phyloP scores from a whole-genome alignment of 1,140 invertebrate genomes.

The Bacillus rossius region DNA sequence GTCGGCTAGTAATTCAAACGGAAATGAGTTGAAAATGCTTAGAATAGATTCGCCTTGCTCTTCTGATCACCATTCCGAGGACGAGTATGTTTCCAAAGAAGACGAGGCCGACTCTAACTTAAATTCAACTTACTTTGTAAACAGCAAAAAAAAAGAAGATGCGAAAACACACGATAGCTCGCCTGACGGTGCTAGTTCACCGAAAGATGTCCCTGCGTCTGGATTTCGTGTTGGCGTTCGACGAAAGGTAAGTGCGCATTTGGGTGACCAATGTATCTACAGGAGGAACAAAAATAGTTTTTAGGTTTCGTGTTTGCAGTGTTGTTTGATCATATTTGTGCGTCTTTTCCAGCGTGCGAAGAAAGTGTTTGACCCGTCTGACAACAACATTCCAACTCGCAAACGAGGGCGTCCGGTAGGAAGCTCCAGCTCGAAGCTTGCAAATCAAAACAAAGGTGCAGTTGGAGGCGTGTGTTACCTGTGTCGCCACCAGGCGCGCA shows the following conservation, averaged over 20 bases:
- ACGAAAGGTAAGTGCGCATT: conserved; percentile 12
- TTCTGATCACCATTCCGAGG: background rate
- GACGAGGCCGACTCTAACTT: background rate
- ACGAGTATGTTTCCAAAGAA: background rate
- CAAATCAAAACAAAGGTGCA: conserved; percentile 1
- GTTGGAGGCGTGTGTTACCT: conserved; percentile 10
- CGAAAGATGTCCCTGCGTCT: background rate
- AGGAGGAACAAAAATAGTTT: background rate
- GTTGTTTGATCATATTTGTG: background rate
- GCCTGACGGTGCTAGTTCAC: no score
- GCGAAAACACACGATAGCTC: no score
- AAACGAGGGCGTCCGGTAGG: conserved; percentile 52
- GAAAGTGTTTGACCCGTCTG: conserved; percentile 74
- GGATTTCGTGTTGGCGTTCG: conserved; percentile 15
- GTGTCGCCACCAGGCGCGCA: conserved; percentile 15
- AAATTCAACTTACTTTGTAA: background rate
- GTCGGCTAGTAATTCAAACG: background rate
- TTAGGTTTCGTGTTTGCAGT: background rate
- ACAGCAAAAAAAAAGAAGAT: no score
- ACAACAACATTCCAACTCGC: conserved; percentile 60
- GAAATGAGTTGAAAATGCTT: conserved; percentile 1
- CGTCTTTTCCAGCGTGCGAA: conserved; percentile 50
- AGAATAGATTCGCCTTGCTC: conserved; percentile 5
- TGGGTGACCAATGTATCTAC: background rate
- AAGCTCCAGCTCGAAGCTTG: background rate